phyloP scores from a whole-genome alignment of 2,113 vertebrate species.

The Seriola dumerili region DNA sequence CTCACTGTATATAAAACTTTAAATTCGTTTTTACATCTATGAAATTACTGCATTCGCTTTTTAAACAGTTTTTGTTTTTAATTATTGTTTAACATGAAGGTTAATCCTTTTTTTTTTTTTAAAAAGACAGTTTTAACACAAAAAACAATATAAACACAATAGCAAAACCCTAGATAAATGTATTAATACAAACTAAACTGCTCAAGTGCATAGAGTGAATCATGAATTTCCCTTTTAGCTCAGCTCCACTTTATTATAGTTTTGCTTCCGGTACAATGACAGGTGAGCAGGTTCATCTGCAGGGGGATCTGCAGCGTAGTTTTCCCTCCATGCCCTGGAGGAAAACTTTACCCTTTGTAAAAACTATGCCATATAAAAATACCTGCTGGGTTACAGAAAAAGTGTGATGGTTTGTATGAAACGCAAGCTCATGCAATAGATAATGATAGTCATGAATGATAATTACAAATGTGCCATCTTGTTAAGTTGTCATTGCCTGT shows the following conservation, averaged over 20 bases:
- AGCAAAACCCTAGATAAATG: not conserved
- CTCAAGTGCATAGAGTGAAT: not conserved
- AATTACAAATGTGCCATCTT: conserved; percentile 84
- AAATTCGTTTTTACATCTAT: conserved; percentile 18
- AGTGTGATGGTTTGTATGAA: conserved; percentile 60
- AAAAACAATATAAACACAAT: not conserved
- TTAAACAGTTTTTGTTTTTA: not conserved
- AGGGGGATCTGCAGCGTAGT: conserved; percentile 23
- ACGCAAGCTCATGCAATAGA: conserved; percentile 70
- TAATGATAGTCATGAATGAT: conserved; percentile 81
- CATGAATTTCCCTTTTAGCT: not conserved
- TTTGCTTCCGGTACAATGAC: conserved; percentile 11
- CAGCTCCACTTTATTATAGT: not conserved
- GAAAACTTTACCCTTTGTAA: conserved; percentile 51
- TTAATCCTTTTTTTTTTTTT: not conserved
- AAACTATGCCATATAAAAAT: conserved; percentile 79
- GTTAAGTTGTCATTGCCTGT: conserved; percentile 79
- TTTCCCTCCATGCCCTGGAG: conserved; percentile 47
- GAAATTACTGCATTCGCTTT: not conserved
- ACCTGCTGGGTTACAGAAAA: conserved; percentile 71
- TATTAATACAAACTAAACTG: not conserved
- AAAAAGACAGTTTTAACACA: not conserved
- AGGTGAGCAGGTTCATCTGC: conserved; percentile 68
- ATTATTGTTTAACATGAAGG: not conserved
- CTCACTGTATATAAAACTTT: not conserved